Evolutionary conservation across 1,140 invertebrate species (phyloP), one percentile per base, ranked within the genome.

Genomic region (Nasonia longicornis): DNA sequence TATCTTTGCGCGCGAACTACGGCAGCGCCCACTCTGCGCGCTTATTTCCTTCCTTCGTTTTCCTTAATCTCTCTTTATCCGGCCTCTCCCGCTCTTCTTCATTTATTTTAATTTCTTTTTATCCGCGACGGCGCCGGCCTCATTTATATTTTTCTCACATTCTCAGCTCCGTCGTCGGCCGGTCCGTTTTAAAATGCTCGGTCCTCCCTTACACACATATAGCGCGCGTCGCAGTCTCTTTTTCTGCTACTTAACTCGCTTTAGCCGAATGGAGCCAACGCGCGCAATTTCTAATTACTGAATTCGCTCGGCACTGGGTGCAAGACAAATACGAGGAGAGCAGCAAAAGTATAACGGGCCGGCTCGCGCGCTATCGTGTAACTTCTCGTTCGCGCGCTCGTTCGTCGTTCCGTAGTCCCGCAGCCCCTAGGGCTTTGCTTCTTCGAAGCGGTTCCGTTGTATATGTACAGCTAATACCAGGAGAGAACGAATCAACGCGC

Each of bases 241-340:
- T 70, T 70, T 70, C 35, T 42, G 26, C 69, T 70, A 20, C 69
- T 63, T 72, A 42, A 72, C 78, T 73, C 31, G 31, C 1, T 42
- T 73, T 66, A 22, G 45, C 70, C 22, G 14, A 66, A 72, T 29
- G 38, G 48, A 72, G 48, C 31, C 11, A 29, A 26, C 1, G 35
- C 8, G 48, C 52, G 26, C 52, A 72, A n/a, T 72, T 79, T 63
- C 45, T 79, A 79, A 79, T 79, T 72, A 79, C 77, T 63, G 69
- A 26, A 79, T 72, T 67, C 67, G 42, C 16, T 48, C 29, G 48
- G 48, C 38, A 6, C 31, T 35, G 31, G 31, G 31, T 42, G 29
- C 52, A 79, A 79, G 48, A 26, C 52, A 79, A 79, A 79, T 72
- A 79, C 6, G 48, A 8, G 69, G 58, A 42, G 20, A 42, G 20